A percentile compares a stretch with the other conserved stretches of the same genome.
Conservation (phyloP, 2,888 invertebrate species). For the Campoletis raptor region DNA sequence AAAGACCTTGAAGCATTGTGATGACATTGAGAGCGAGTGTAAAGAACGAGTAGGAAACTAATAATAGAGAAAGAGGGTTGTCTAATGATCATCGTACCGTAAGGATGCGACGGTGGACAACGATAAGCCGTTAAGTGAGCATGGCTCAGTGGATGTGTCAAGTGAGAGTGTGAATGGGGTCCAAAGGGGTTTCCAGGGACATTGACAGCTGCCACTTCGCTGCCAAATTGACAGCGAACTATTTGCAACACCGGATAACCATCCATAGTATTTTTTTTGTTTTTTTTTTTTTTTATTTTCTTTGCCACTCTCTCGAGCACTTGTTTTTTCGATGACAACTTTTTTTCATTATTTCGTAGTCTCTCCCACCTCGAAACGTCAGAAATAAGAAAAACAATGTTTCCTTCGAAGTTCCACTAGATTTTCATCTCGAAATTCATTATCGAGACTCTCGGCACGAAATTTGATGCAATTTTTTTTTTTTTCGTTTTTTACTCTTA, state of each 20-base stretch:
- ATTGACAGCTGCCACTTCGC: constrained; percentile 76
- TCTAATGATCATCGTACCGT: constrained; percentile 79
- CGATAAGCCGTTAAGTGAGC: constrained; percentile 81
- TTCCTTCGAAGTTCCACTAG: background rate
- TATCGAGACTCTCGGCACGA: background rate
- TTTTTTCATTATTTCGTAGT: background rate
- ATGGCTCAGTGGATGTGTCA: constrained; percentile 80
- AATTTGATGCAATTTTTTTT: background rate
- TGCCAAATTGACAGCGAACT: constrained; percentile 82
- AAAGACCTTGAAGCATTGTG: background rate
- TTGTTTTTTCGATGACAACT: background rate
- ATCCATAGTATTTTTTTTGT: constrained; percentile 77
- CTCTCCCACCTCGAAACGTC: background rate
- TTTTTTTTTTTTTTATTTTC: background rate
- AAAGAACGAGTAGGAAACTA: background rate
- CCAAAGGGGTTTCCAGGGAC: constrained; percentile 76
- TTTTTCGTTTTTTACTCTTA: background rate
- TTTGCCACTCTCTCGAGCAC: background rate
- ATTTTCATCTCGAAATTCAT: background rate
- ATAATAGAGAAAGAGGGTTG: constrained; percentile 40
- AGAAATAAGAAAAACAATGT: background rate
- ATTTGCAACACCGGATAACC: constrained; percentile 83
- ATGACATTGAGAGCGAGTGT: constrained; percentile 6
- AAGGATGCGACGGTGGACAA: constrained; percentile 75
- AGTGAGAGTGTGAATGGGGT: constrained; percentile 81